Evolutionary conservation across 2,797 vertebrate genomes (phyloP).

Genomic region (Decapterus maruadsi): DNA sequence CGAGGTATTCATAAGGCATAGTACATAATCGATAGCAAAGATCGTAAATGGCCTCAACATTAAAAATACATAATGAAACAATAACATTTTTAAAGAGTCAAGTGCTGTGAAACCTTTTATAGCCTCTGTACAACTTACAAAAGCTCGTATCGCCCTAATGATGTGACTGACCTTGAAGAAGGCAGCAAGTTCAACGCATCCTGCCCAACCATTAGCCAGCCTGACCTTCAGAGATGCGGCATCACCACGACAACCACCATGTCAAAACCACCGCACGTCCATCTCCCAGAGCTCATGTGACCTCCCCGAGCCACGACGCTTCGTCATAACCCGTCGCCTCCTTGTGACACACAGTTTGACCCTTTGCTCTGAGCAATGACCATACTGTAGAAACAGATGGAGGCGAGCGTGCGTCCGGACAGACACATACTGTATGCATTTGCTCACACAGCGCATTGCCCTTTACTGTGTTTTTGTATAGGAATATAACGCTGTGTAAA

Average conservation of each 20-base stretch:
- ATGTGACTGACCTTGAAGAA: slow-evolving; percentile 31
- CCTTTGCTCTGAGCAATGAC: slow-evolving; percentile 64
- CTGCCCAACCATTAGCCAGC: slow-evolving; percentile 23
- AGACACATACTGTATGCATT: slow-evolving; percentile 1
- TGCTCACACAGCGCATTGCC: neutral
- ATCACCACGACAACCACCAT: slow-evolving; percentile 37
- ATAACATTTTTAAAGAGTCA: neutral
- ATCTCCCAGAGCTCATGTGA: slow-evolving; percentile 51
- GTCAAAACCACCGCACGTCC: slow-evolving; percentile 27
- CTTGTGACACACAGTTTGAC: slow-evolving; percentile 74
- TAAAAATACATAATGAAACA: neutral
- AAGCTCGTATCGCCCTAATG: slow-evolving; percentile 14
- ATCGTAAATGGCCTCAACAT: neutral
- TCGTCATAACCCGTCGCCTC: slow-evolving; percentile 74
- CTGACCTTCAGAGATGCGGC: slow-evolving; percentile 56
- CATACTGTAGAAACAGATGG: slow-evolving; percentile 72
- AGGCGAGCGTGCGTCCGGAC: slow-evolving; percentile 20
- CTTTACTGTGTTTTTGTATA: neutral
- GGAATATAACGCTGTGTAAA: slow-evolving; percentile 14
- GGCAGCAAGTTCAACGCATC: slow-evolving; percentile 33
- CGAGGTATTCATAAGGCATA: neutral
- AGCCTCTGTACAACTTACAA: neutral
- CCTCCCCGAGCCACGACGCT: slow-evolving; percentile 52
- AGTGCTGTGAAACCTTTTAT: neutral
- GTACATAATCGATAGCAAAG: neutral